These are phyloP conservation scores for Aphelocoma californica DNA, from an alignment of 2,797 vertebrate species.

Conservation along the genomic window DNA sequence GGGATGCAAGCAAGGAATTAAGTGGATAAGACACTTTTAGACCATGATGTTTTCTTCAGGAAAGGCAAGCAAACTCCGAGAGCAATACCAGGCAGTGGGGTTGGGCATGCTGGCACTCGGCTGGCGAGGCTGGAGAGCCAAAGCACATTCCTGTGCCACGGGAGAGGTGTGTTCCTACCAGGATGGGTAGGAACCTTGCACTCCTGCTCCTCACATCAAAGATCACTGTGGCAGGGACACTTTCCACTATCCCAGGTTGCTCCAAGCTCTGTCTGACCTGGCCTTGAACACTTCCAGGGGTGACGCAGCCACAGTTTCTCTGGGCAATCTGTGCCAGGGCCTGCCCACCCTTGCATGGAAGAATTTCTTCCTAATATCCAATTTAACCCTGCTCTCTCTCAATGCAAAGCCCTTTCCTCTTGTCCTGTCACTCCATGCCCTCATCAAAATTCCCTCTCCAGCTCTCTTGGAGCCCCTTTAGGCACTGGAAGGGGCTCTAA, in stretches of 20 bases:
- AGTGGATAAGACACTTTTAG: neutral
- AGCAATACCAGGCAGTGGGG: neutral
- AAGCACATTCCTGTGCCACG: neutral
- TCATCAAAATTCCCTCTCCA: neutral
- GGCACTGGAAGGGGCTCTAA: neutral
- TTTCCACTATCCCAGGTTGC: neutral
- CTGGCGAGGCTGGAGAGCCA: neutral
- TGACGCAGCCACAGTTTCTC: neutral
- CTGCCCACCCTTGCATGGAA: neutral
- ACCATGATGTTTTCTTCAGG: neutral
- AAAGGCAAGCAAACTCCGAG: neutral
- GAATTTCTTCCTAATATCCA: neutral
- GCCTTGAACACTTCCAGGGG: neutral
- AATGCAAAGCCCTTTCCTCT: neutral
- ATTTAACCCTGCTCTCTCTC: neutral
- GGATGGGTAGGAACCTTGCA: neutral
- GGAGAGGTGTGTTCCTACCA: neutral
- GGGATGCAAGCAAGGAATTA: neutral
- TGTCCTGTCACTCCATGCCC: neutral
- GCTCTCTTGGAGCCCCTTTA: neutral
- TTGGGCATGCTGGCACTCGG: neutral
- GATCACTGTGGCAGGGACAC: neutral
- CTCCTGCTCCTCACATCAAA: neutral
- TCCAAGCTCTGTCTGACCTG: neutral
- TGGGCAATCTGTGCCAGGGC: neutral